Evolutionary conservation across 2,113 vertebrate genomes (phyloP).

Genomic region (Sprattus sprattus): DNA sequence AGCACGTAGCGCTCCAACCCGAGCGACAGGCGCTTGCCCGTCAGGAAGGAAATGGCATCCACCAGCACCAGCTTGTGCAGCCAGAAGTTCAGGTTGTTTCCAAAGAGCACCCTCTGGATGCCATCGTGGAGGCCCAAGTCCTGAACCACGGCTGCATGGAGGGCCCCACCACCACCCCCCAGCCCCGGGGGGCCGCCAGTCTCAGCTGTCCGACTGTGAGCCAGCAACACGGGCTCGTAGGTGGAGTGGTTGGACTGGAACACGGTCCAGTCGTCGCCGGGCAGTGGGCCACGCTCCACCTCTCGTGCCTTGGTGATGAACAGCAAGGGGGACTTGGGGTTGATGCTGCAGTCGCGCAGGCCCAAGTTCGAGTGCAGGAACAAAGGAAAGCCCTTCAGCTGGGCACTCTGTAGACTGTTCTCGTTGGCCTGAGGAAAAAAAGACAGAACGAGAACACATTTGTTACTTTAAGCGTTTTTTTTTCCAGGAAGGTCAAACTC

Average conservation of each 20-base stretch:
- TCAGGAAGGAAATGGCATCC: constrained; percentile 84
- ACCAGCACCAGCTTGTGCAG: constrained; percentile 85
- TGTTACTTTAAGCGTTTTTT: neutral
- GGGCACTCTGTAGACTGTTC: constrained; percentile 86
- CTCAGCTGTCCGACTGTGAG: constrained; percentile 78
- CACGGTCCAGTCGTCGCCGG: constrained; percentile 86
- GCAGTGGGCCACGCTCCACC: constrained; percentile 81
- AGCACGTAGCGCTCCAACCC: constrained; percentile 83
- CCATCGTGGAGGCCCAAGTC: constrained; percentile 86
- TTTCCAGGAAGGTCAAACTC: neutral
- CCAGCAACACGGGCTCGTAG: constrained; percentile 82
- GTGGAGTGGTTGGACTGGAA: constrained; percentile 90
- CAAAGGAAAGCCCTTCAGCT: constrained; percentile 87
- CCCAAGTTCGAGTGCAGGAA: constrained; percentile 87
- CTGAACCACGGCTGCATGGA: constrained; percentile 85
- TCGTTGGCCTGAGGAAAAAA: constrained; percentile 77
- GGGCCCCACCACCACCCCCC: constrained; percentile 59
- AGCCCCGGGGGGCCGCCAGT: constrained; percentile 70
- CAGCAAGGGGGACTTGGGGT: constrained; percentile 82
- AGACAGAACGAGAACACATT: neutral
- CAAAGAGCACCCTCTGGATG: constrained; percentile 85
- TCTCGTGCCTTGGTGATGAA: constrained; percentile 81
- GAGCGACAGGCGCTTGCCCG: constrained; percentile 81
- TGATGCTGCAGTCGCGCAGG: constrained; percentile 86
- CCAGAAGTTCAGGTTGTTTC: constrained; percentile 90